These are phyloP conservation scores for Parambassis ranga DNA, from an alignment of 2,797 vertebrate genomes.

Conservation along the genomic window DNA sequence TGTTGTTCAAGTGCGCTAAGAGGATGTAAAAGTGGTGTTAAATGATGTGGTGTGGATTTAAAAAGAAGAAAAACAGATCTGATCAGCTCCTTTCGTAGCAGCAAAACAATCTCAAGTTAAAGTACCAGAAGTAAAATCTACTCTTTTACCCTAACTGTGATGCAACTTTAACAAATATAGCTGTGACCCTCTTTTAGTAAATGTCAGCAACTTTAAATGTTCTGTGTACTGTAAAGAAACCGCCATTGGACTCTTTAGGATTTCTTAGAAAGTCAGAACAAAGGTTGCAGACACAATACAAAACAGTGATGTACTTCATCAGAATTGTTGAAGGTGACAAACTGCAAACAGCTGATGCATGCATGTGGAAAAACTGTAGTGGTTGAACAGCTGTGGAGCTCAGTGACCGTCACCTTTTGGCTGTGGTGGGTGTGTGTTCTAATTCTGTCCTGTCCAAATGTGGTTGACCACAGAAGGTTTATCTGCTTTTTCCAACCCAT, in stretches of 20 bases:
- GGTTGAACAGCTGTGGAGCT: constrained; percentile 28
- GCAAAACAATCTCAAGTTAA: too few relatives aligned
- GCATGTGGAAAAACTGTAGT: constrained; percentile 5
- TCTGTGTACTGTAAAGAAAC: constrained; percentile 11
- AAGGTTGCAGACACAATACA: not conserved
- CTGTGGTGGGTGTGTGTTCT: constrained; percentile 13
- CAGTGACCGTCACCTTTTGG: constrained; percentile 12
- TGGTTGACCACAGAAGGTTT: constrained; percentile 21
- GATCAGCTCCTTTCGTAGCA: too few relatives aligned
- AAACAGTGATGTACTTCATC: not conserved
- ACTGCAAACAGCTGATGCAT: constrained; percentile 14
- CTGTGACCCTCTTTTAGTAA: not conserved
- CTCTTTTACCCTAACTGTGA: too few relatives aligned
- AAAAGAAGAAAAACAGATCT: too few relatives aligned
- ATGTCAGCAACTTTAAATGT: not conserved
- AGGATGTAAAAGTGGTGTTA: too few relatives aligned
- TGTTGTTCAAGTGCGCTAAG: too few relatives aligned
- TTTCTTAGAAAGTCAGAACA: not conserved
- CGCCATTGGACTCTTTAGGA: not conserved
- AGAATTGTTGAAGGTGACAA: not conserved
- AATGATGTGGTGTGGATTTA: too few relatives aligned
- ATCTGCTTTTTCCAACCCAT: constrained; percentile 33
- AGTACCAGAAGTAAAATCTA: too few relatives aligned
- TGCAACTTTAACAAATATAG: too few relatives aligned
- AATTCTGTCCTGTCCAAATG: constrained; percentile 19